A percentile compares a stretch with the other conserved stretches of the same genome.
Evolutionary conservation across 2,113 vertebrate species (phyloP).

Genomic region (Mormyrus iriodes): DNA sequence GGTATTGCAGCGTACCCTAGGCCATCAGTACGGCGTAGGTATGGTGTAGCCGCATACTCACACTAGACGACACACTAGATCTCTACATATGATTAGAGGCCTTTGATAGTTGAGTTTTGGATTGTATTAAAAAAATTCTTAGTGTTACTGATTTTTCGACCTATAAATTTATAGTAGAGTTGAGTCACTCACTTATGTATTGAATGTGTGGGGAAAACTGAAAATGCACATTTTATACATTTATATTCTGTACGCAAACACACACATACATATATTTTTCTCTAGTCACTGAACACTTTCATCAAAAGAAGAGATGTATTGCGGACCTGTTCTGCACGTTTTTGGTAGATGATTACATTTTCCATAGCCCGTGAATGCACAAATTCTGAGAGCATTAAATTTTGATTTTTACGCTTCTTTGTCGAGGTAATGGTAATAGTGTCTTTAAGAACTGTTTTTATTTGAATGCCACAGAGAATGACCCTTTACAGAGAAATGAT

Average conservation of each 20-base stretch:
- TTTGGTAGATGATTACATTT: not conserved
- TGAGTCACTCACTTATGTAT: not conserved
- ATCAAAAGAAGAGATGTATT: not conserved
- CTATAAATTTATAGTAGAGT: not conserved
- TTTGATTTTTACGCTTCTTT: not conserved
- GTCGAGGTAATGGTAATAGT: not conserved
- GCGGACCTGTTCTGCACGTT: not conserved
- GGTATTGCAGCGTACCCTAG: not conserved
- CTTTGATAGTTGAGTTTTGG: conserved; percentile 27
- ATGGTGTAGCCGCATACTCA: not conserved
- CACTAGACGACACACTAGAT: conserved; percentile 40
- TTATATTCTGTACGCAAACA: too few species aligned
- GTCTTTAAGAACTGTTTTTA: not conserved
- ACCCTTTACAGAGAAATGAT: not conserved
- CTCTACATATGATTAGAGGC: conserved; percentile 41
- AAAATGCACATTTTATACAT: not conserved
- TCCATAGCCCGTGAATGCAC: not conserved
- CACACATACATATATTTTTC: too few species aligned
- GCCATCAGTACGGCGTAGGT: too few species aligned
- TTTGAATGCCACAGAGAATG: not conserved
- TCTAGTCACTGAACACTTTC: not conserved
- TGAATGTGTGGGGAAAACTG: not conserved
- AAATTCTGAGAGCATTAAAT: not conserved
- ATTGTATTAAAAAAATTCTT: conserved; percentile 32
- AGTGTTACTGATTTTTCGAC: not conserved